A percentile compares a stretch with the other conserved stretches of the same genome.
Conservation (phyloP, 2,113 vertebrate species). For the Sapayoa aenigma region DNA sequence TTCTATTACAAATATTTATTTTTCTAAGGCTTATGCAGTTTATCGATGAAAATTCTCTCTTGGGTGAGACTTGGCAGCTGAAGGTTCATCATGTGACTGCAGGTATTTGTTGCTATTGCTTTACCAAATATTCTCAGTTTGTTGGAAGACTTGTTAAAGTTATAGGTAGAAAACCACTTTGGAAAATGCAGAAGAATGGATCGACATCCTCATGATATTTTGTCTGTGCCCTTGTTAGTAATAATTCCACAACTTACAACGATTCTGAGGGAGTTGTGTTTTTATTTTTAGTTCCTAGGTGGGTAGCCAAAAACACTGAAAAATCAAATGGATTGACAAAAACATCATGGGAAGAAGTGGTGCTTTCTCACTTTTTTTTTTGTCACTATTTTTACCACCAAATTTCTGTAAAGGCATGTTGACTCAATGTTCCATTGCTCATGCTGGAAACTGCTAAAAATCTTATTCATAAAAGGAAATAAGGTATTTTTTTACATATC, state of each 20-base stretch:
- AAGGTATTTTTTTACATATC: neutral
- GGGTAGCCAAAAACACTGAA: neutral
- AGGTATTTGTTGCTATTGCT: conserved; percentile 11
- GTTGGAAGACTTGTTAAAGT: conserved; percentile 2
- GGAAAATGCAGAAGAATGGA: neutral
- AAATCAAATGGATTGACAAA: neutral
- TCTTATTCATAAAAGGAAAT: neutral
- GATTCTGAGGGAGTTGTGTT: neutral
- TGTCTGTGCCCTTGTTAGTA: neutral
- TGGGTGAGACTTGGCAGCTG: neutral
- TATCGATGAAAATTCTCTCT: conserved; percentile 4
- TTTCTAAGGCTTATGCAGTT: neutral
- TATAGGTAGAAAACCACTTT: neutral
- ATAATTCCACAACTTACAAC: neutral
- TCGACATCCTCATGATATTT: neutral
- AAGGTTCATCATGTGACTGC: neutral
- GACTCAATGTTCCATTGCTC: neutral
- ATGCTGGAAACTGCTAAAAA: neutral
- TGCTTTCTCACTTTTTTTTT: neutral
- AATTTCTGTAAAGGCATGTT: neutral
- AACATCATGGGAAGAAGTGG: neutral
- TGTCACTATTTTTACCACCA: neutral
- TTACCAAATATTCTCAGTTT: conserved; percentile 13
- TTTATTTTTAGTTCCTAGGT: neutral
- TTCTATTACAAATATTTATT: conserved; percentile 34